Conservation (phyloP, 2,888 invertebrate genomes). For the Vanessa cardui region DNA sequence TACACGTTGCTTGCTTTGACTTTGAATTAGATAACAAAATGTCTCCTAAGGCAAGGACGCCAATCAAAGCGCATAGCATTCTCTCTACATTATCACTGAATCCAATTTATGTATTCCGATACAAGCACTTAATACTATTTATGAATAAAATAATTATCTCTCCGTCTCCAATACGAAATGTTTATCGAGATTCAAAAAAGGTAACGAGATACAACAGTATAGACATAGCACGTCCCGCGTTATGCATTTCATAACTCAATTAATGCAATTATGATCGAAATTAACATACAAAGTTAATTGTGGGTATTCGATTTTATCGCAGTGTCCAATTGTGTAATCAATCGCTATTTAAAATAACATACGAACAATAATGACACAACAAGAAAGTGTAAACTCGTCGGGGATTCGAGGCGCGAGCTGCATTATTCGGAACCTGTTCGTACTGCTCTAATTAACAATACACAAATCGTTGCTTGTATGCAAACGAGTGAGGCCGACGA, state of each 20-base stretch:
- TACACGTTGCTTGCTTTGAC: conserved; percentile 36
- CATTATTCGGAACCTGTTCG: conserved; percentile 75
- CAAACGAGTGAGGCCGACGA: conserved; percentile 65
- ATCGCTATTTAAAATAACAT: conserved; percentile 79
- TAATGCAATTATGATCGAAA: conserved; percentile 55
- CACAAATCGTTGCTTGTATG: conserved; percentile 83
- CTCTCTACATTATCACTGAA: conserved; percentile 18
- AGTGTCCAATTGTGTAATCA: conserved; percentile 53
- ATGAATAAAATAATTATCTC: conserved; percentile 8
- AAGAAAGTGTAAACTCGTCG: conserved; percentile 66
- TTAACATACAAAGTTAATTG: conserved; percentile 77
- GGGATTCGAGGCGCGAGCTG: conserved; percentile 55
- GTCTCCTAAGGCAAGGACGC: conserved; percentile 35
- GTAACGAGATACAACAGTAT: conserved; percentile 4
- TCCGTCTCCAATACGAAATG: not conserved
- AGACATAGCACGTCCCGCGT: not conserved
- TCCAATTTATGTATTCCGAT: conserved; percentile 18
- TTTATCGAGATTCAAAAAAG: not conserved
- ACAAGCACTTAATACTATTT: conserved; percentile 11
- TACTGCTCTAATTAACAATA: conserved; percentile 82
- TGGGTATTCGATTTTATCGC: conserved; percentile 66
- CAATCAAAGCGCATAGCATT: conserved; percentile 34
- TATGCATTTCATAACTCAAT: conserved; percentile 55
- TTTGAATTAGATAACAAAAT: conserved; percentile 39
- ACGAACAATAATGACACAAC: conserved; percentile 76